Conservation (phyloP, 1,140 invertebrate genomes). For the Rhagoletis zephyria region DNA sequence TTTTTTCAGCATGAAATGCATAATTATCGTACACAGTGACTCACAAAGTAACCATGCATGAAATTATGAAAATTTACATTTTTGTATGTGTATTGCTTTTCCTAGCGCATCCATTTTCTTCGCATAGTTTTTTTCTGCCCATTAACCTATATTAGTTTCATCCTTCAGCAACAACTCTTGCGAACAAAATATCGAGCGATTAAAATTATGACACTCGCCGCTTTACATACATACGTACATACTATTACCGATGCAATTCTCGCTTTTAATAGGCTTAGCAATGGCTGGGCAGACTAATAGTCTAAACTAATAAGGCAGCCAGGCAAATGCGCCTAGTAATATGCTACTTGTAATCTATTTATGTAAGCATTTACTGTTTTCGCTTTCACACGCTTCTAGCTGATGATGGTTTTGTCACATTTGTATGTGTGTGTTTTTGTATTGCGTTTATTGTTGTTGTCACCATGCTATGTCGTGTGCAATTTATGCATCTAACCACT, state of each 20-base stretch:
- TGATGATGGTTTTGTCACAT: not conserved
- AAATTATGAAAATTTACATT: too few species aligned
- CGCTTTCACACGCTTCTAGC: conserved; percentile 17
- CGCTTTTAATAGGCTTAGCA: conserved; percentile 44
- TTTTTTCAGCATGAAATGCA: too few species aligned
- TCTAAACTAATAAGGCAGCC: not conserved
- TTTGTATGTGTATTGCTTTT: too few species aligned
- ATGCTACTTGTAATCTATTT: conserved; percentile 44
- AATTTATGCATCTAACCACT: not conserved
- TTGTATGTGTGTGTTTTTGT: too few species aligned
- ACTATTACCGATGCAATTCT: not conserved
- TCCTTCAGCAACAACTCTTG: not conserved
- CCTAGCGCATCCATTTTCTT: too few species aligned
- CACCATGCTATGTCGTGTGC: not conserved
- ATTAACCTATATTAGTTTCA: too few species aligned
- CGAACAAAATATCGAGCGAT: not conserved
- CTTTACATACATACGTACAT: not conserved
- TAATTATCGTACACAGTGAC: too few species aligned
- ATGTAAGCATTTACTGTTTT: conserved; percentile 12
- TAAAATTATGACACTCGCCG: not conserved
- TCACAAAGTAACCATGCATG: too few species aligned
- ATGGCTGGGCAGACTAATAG: conserved; percentile 29
- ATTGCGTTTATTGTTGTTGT: not conserved
- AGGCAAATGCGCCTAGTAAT: conserved; percentile 45
- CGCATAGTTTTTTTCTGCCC: too few species aligned